Base-by-base conservation (phyloP, 53 echinoderm and acorn worm genomes). In the Actinopyga echinites region DNA sequence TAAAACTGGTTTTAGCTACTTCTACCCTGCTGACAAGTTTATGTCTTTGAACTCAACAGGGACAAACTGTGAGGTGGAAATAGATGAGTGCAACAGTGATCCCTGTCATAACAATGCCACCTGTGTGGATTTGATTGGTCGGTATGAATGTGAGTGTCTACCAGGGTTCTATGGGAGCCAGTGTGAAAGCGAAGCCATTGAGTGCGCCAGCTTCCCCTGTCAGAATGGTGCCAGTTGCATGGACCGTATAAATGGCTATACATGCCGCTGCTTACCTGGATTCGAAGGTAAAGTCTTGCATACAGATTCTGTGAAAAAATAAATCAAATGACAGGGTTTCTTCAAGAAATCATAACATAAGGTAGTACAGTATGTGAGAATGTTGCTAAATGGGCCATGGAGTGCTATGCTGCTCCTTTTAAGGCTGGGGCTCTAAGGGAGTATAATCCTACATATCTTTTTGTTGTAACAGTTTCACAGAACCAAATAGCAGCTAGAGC, bases 121-220 rank as follows among this genome's bases (percentile, higher is more conserved):
- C 0, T 89, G 89, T 54, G 28, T 12, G 15, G 85, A 89, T 31
- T 6, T 81, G 73, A 81, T 85, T 38, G 55, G 71, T 29, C 43
- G 71, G 63, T 89, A 69, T 56, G 81, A 64, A 24, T 91, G 87
- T 43, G 88, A 29, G 2, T 87, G 87, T 42, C 15, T 29, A 9
- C 80, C 84, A 1, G 91, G 88, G 21, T 91, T 86, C 69, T 67
- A 69, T 64, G 90, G 87, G 10, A 42, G 43, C 2, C 68, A 65
- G 49, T 90, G 90, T 36, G 82, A 90, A 28, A 69, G 30, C 7
- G 88, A 91, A 56, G 65, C 54, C 30, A 69, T 88, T 26, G 91
- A 91, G 65, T 91, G 91, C 24, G 65, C 58, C 8, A 87, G 87
- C 73, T 56, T 30, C 28, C 91, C 91, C 1, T 91, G 91, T 42